phyloP scores from a whole-genome alignment of 1,140 invertebrate genomes.

The Heliconius hewitsoni region DNA sequence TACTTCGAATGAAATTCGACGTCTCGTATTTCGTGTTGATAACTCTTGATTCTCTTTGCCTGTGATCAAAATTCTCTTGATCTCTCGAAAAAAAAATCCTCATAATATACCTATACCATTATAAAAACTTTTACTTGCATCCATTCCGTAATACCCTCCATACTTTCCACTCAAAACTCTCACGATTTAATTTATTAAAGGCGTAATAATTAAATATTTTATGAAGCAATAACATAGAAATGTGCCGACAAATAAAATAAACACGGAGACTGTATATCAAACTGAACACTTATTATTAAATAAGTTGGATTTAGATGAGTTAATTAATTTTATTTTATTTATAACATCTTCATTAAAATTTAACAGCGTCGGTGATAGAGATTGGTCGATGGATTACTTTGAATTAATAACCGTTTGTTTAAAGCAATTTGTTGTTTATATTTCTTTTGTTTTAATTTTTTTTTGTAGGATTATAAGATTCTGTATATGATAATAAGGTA shows the following conservation, averaged over 20 bases:
- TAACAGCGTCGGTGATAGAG: conserved; percentile 37
- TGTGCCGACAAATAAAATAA: conserved; percentile 11
- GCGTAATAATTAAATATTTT: conserved; percentile 15
- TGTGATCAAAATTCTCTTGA: no score
- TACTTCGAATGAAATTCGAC: no score
- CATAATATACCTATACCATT: background rate
- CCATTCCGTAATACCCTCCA: background rate
- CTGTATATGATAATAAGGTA: no score
- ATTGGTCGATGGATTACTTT: conserved; percentile 43
- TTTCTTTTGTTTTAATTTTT: background rate
- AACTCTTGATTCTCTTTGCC: no score
- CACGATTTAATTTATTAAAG: conserved; percentile 10
- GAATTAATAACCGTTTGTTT: conserved; percentile 42
- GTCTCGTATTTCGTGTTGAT: no score
- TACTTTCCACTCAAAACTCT: background rate
- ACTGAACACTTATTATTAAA: conserved; percentile 18
- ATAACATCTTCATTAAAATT: conserved; percentile 49
- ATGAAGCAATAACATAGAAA: conserved; percentile 20
- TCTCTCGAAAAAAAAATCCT: background rate
- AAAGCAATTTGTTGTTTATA: conserved; percentile 36
- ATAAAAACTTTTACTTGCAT: background rate
- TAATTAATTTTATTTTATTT: conserved; percentile 52
- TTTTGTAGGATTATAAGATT: background rate
- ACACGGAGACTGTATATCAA: conserved; percentile 6
- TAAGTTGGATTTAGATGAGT: conserved; percentile 31